phyloP scores from a whole-genome alignment of 2,888 invertebrate genomes.

The Drosophila bunnanda region DNA sequence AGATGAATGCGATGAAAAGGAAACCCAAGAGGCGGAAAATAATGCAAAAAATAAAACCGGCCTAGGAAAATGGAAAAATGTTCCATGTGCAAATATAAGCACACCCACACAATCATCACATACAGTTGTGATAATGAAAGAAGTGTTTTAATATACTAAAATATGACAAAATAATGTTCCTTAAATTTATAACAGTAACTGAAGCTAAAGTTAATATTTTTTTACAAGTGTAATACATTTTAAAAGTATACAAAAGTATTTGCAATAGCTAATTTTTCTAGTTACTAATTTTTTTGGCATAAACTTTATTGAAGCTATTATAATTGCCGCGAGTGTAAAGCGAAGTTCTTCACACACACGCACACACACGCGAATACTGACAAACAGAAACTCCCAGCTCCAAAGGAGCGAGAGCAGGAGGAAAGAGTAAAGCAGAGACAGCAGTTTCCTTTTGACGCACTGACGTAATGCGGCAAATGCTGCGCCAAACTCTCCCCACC shows the following conservation, averaged over 20 bases:
- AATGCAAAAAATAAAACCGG: constrained; percentile 45
- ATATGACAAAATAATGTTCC: neutral
- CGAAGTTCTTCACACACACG: constrained; percentile 22
- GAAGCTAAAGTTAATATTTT: neutral
- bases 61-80: constrained; percentile 61
- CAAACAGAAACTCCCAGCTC: constrained; percentile 7
- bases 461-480: constrained; percentile 79
- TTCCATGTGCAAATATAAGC: constrained; percentile 36
- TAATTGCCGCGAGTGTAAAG: constrained; percentile 6
- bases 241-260: neutral
- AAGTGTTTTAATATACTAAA: neutral
- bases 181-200: too few relatives aligned
- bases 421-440: constrained; percentile 19
- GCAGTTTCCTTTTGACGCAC: constrained; percentile 75
- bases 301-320: neutral
- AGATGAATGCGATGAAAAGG: constrained; percentile 62
- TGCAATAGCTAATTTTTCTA: too few relatives aligned
- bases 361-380: constrained; percentile 23
- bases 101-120: constrained; percentile 5
- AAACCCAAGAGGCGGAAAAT: constrained; percentile 68
- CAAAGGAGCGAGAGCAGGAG: constrained; percentile 11
- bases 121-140: constrained; percentile 2
- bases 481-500: constrained; percentile 54
- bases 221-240: neutral
- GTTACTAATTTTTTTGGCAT: rapidly evolving